Evolutionary conservation across 2,113 vertebrate species (phyloP), one percentile per base, ranked within the genome.

Genomic region (Corythaixoides concolor): DNA sequence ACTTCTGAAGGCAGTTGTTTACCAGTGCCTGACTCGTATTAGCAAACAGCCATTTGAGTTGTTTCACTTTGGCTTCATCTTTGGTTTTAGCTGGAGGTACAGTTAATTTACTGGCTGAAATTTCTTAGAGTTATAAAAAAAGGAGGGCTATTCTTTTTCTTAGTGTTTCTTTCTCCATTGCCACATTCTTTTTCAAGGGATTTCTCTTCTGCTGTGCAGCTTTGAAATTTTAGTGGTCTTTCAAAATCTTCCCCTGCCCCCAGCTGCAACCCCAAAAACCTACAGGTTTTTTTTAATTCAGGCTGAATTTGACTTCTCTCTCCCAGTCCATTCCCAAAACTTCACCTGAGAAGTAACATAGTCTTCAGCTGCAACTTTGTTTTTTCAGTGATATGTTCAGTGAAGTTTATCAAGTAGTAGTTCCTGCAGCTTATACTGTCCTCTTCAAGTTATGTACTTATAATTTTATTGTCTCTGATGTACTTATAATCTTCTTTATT

Each of bases 251-350:
- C 9, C 4, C 13, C 27, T 2, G 5, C 6, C 12, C 10, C 8
- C 1, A 77, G 5, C 21, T 66, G 60, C 2, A 2, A 52, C 4
- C 17, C 4, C 24, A 35, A 5, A 49, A 77, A 75, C 9, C 0
- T 2, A 8, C 37, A 10, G 9, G 21, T 35, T 43, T 14, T 45
- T 94, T 59, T 66, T 2, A 39, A 74, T 62, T 84, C 85, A 52
- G 53, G 22, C 6, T 58, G 18, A 45, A 24, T 77, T 84, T 78
- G 66, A 8, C 21, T n/a, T 53, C 35, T 66, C 22, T 59, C 8
- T 15, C 3, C 6, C 18, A 16, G 6, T 85, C 30, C 21, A 41
- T 66, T 58, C 32, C 12, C 37, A 66, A 6, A 67, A 59, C 39
- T 78, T 62, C 27, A 45, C 32, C 32, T 62, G 28, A 67, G 64